These are phyloP conservation scores for Pangasius djambal DNA, from an alignment of 2,797 vertebrate species.

Conservation along the genomic window DNA sequence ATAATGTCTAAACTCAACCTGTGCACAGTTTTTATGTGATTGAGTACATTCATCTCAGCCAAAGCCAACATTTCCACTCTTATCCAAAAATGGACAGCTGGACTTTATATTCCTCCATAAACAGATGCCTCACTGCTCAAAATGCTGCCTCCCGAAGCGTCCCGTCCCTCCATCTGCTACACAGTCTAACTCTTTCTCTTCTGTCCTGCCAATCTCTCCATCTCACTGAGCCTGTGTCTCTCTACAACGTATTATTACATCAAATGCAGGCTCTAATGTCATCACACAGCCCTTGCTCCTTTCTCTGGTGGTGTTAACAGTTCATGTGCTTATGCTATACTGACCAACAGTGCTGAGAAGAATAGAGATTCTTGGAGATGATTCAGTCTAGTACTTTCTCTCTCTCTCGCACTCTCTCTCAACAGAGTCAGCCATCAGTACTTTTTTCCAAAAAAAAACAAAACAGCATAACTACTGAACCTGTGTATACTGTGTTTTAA, in stretches of 20 bases:
- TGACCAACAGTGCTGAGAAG: slow-evolving; percentile 3
- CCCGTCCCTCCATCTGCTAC: slow-evolving; percentile 35
- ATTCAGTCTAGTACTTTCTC: not conserved
- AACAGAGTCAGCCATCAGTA: not conserved
- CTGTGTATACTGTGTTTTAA: not conserved
- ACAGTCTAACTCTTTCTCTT: slow-evolving; percentile 9
- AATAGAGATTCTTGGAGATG: not conserved
- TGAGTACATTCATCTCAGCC: not conserved
- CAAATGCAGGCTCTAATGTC: slow-evolving; percentile 15
- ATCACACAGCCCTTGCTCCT: not conserved
- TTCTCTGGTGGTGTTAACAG: slow-evolving; percentile 2
- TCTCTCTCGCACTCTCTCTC: not conserved
- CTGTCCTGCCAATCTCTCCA: not conserved
- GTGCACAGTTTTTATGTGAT: not conserved
- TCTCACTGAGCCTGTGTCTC: slow-evolving; percentile 3
- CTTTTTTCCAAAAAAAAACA: not conserved
- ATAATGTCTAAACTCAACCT: not conserved
- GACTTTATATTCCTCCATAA: slow-evolving; percentile 29
- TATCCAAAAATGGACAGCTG: slow-evolving; percentile 22
- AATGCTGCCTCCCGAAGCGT: slow-evolving; percentile 49
- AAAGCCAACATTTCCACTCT: slow-evolving; percentile 8
- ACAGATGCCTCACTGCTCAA: slow-evolving; percentile 46
- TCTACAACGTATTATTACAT: not conserved
- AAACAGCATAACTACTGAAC: not conserved
- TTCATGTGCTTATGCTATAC: not conserved